phyloP scores from a whole-genome alignment of 2,888 invertebrate species.

The Rhodophaea formosa region DNA sequence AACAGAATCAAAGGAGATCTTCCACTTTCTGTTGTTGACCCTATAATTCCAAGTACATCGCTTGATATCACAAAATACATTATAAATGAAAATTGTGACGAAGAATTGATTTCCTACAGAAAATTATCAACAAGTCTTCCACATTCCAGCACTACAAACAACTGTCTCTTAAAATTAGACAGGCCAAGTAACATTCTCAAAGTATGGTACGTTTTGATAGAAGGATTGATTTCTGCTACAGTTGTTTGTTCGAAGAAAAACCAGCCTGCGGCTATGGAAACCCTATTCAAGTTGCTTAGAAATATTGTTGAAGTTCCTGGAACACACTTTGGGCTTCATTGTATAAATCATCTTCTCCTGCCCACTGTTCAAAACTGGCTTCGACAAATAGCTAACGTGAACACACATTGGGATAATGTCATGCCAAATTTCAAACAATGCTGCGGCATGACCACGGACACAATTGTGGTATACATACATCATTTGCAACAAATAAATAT shows the following conservation, averaged over 20 bases:
- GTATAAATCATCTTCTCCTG: constrained; percentile 93
- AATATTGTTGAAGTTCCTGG: constrained; percentile 91
- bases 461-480: constrained; percentile 92
- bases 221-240: constrained; percentile 90
- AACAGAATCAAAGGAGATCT: constrained; percentile 90
- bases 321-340: constrained; percentile 93
- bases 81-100: constrained; percentile 83
- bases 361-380: constrained; percentile 97
- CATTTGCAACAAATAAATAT: constrained; percentile 84
- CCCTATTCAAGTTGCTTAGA: constrained; percentile 90
- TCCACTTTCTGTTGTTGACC: constrained; percentile 90
- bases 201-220: constrained; percentile 94
- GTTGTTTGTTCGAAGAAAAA: constrained; percentile 94
- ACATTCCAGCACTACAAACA: constrained; percentile 71
- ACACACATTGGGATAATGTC: constrained; percentile 87
- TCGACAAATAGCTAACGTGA: constrained; percentile 86
- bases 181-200: constrained; percentile 91
- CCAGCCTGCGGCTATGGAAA: constrained; percentile 92
- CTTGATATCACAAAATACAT: constrained; percentile 86
- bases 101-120: constrained; percentile 84
- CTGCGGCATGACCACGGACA: constrained; percentile 94
- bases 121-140: constrained; percentile 79
- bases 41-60: constrained; percentile 88
- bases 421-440: constrained; percentile 97
- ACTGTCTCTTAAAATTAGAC: constrained; percentile 85